A percentile compares a stretch with the other conserved stretches of the same genome.
Conservation (phyloP, 1,140 invertebrate genomes). For the Diabrotica undecimpunctata region DNA sequence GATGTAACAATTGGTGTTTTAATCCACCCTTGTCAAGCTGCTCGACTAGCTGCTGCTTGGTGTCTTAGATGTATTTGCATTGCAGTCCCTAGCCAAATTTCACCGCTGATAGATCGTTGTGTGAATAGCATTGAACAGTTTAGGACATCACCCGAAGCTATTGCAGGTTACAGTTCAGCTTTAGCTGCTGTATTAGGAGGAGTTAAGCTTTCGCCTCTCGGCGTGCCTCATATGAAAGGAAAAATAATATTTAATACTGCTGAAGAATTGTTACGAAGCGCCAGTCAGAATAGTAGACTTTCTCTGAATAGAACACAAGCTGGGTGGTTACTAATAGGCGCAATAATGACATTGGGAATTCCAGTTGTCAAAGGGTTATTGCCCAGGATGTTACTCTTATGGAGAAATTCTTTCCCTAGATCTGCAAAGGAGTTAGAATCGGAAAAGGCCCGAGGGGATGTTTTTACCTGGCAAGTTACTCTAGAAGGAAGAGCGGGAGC, state of each 20-base stretch:
- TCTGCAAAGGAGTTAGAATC: conserved; percentile 94
- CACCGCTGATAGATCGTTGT: conserved; percentile 87
- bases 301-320: conserved; percentile 93
- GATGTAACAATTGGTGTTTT: conserved; percentile 71
- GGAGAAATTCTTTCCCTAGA: conserved; percentile 96
- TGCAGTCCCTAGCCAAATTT: conserved; percentile 89
- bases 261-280: conserved; percentile 92
- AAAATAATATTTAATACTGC: conserved; percentile 97
- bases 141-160: conserved; percentile 88
- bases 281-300: conserved; percentile 94
- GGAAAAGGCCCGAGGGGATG: conserved; percentile 95
- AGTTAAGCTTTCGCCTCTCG: conserved; percentile 84
- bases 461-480: conserved; percentile 98
- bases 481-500: conserved; percentile 95
- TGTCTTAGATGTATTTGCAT: conserved; percentile 88
- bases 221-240: conserved; percentile 93
- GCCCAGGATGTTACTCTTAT: conserved; percentile 89
- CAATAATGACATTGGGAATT: conserved; percentile 90
- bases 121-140: conserved; percentile 83
- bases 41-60: conserved; percentile 90
- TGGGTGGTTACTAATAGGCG: conserved; percentile 95
- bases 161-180: conserved; percentile 90
- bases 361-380: conserved; percentile 85
- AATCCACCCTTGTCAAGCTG: conserved; percentile 89
- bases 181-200: conserved; percentile 90